Evolutionary conservation across 2,888 invertebrate species (phyloP), one percentile per base, ranked within the genome.

Genomic region (Abscondita cerata): DNA sequence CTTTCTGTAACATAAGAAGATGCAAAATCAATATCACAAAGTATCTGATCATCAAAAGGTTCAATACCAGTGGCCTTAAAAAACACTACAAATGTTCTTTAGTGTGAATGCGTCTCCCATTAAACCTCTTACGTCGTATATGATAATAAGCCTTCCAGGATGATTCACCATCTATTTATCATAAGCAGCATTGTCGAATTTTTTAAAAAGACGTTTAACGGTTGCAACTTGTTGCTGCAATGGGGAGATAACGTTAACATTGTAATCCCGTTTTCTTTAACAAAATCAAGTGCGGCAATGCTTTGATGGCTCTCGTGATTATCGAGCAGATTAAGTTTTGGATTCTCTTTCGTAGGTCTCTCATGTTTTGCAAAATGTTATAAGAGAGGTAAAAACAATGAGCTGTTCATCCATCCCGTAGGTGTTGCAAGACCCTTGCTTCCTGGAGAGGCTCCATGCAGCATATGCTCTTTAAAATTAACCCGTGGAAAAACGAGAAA

Each of bases 301-400:
- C 40, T 40, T 40, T 11, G 13, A 40, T 40, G 40, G n/a, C 40
- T 40, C n/a, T 40, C 40, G 40, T 40, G 40, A 13, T 40, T 40
- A 40, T 40, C 40, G 13, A 40, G 40, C 11, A 40, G 11, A 40
- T 11, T 8, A 40, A 40, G 40, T 40, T 40, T 40, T 5, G 40
- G 40, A 40, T 40, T 40, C 40, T 40, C 40, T 47, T 68, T 69
- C 4, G 66, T 64, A 33, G 68, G 70, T 53, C 67, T 70, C 13
- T 61, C 65, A 64, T 69, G 68, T 46, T 71, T 56, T 2, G 73
- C 67, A 59, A 77, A 76, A 65, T 76, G 72, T 8, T 68, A n/a
- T 8, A 73, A 31, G 36, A 64, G 67, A 12, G 63, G 44, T 47
- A 68, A 46, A 59, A 73, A 73, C 44, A 60, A 58, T 19, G 59